These are phyloP conservation scores for Piaya cayana DNA, from an alignment of 2,113 vertebrate genomes.

Conservation along the genomic window DNA sequence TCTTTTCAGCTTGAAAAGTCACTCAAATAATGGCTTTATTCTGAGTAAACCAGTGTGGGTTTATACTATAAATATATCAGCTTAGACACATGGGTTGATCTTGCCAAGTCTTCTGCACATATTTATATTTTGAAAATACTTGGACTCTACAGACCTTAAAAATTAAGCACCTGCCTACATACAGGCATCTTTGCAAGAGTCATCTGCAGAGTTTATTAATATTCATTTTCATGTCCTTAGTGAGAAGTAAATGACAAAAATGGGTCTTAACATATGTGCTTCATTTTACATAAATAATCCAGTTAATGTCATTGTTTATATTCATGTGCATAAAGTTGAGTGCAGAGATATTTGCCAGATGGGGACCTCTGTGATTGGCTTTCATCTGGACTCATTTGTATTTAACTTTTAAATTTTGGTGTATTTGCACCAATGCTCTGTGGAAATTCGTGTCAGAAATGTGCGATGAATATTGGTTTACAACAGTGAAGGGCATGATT, in stretches of 20 bases:
- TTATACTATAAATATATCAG: conserved; percentile 16
- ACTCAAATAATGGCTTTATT: conserved; percentile 22
- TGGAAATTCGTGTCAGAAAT: background rate
- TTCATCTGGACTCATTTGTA: background rate
- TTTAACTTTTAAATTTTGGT: background rate
- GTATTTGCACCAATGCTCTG: background rate
- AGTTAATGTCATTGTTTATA: background rate
- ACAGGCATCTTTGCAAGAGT: background rate
- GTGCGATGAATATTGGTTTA: background rate
- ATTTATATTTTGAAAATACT: conserved; percentile 31
- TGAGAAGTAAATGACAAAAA: conserved; percentile 33
- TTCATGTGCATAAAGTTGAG: background rate
- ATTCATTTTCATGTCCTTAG: background rate
- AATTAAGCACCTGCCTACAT: conserved; percentile 16
- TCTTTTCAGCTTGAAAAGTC: conserved; percentile 23
- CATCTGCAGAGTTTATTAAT: background rate
- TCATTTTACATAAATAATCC: conserved; percentile 34
- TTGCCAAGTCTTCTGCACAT: background rate
- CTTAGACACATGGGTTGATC: conserved; percentile 1
- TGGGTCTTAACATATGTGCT: background rate
- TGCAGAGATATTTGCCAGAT: background rate
- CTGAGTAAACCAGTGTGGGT: background rate
- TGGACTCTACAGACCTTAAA: conserved; percentile 4
- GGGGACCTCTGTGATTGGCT: background rate
- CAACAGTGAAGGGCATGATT: background rate